Conservation (phyloP, 2,113 vertebrate genomes). For the Grus americana region DNA sequence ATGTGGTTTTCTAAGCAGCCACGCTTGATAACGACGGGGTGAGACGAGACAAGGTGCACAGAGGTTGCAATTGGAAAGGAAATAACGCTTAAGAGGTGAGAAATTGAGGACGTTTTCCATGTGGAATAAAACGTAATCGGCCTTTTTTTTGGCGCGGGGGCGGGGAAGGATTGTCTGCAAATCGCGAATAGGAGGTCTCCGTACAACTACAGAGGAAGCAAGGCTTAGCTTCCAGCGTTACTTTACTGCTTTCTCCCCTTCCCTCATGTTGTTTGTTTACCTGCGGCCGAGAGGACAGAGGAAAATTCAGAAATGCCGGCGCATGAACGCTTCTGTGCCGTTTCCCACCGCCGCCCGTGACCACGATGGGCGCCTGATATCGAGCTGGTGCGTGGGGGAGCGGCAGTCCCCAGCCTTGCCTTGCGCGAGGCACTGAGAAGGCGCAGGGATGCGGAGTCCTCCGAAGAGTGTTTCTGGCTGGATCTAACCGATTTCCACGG, state of each 20-base stretch:
- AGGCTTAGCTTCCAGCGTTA: accelerated
- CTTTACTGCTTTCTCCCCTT: neutral
- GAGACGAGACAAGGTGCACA: neutral
- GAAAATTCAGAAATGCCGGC: accelerated
- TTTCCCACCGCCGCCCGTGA: accelerated
- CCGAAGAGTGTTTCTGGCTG: no score
- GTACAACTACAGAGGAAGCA: neutral
- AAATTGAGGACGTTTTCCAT: neutral
- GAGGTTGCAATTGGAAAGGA: neutral
- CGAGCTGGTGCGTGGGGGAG: no score
- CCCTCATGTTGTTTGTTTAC: no score
- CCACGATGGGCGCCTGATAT: no score
- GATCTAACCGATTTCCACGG: neutral
- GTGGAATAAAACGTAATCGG: neutral
- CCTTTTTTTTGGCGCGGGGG: neutral
- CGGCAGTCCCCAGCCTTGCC: neutral
- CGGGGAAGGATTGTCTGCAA: neutral
- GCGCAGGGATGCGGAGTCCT: no score
- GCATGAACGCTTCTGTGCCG: accelerated
- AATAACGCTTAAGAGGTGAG: neutral
- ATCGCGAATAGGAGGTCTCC: no score
- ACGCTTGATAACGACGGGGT: neutral
- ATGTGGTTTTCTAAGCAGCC: neutral
- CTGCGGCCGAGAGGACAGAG: neutral
- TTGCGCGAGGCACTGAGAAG: neutral